These are phyloP conservation scores for Machaerirhynchus nigripectus DNA, from an alignment of 2,113 vertebrate genomes.

Conservation along the genomic window DNA sequence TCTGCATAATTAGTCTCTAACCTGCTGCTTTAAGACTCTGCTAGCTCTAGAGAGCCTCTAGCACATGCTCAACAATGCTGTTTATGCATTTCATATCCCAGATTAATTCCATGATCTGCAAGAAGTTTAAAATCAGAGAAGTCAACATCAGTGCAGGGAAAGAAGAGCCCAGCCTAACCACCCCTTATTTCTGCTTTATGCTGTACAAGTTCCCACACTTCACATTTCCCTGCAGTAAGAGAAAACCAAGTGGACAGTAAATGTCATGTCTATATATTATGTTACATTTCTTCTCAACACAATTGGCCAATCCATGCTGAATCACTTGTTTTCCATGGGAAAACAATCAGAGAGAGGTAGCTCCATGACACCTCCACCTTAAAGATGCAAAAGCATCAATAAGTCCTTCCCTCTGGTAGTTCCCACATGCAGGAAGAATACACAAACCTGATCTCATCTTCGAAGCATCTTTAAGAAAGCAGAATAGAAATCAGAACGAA, in stretches of 20 bases:
- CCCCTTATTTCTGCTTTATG: neutral
- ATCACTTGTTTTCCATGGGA: neutral
- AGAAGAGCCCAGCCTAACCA: neutral
- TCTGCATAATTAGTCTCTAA: neutral
- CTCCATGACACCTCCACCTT: neutral
- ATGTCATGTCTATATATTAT: neutral
- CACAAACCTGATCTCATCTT: neutral
- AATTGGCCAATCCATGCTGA: rapidly evolving
- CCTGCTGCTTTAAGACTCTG: neutral
- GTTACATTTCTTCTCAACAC: neutral
- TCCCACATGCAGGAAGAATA: neutral
- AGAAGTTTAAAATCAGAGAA: neutral
- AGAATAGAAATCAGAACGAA: neutral
- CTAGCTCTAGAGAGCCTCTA: neutral
- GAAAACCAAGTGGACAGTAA: neutral
- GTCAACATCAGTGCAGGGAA: neutral
- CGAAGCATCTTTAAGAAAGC: neutral
- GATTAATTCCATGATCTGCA: neutral
- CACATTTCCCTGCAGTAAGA: neutral
- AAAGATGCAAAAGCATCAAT: neutral
- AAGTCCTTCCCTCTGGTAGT: neutral
- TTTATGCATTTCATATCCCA: neutral
- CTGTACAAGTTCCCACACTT: neutral
- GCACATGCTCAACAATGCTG: neutral
- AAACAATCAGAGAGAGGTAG: neutral